These are phyloP conservation scores for Yponomeuta cagnagella DNA, from an alignment of 2,888 invertebrate genomes.

Conservation along the genomic window DNA sequence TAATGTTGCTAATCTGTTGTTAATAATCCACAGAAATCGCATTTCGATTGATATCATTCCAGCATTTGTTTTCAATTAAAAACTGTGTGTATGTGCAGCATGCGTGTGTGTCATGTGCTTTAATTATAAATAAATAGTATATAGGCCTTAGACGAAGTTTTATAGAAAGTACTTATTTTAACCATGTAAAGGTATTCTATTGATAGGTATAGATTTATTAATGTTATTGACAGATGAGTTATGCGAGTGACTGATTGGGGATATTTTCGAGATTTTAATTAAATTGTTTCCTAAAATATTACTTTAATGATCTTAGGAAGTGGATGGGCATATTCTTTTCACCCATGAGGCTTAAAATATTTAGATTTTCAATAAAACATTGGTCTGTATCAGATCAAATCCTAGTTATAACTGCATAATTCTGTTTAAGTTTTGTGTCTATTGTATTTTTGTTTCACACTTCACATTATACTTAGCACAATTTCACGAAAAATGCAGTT, in stretches of 20 bases:
- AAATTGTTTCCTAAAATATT: constrained; percentile 8
- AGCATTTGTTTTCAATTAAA: neutral
- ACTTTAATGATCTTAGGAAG: neutral
- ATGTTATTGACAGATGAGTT: neutral
- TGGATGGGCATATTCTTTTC: neutral
- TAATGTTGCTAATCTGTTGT: too few relatives aligned
- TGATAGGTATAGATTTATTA: neutral
- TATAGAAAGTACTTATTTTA: neutral
- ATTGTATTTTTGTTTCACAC: neutral
- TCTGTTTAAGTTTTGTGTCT: neutral
- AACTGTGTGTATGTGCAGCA: too few relatives aligned
- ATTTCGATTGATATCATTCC: neutral
- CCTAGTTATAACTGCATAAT: neutral
- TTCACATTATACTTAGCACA: neutral
- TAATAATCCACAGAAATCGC: neutral
- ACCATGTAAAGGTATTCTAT: neutral
- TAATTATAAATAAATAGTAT: too few relatives aligned
- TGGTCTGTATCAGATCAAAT: constrained; percentile 69
- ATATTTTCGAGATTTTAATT: neutral
- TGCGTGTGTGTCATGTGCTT: too few relatives aligned
- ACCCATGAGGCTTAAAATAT: constrained; percentile 24
- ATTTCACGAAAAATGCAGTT: neutral
- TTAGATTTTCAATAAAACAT: neutral
- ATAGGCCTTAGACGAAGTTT: too few relatives aligned
- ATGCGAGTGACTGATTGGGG: neutral